Evolutionary conservation across 2,113 vertebrate species (phyloP).

Genomic region (Typhlomys cinereus): DNA sequence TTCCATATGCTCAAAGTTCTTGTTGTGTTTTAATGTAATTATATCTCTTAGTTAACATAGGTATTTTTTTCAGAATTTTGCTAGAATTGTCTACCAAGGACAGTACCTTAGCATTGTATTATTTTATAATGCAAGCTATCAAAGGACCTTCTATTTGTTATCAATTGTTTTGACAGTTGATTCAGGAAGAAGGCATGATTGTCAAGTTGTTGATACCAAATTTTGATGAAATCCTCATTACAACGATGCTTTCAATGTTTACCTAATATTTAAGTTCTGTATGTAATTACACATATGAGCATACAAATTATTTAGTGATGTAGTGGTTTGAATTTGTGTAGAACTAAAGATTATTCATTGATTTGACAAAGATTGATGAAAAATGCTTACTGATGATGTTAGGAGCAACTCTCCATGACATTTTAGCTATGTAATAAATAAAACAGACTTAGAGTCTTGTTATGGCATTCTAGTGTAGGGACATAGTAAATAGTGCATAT

Average conservation of each 20-base stretch:
- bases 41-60: slow-evolving; percentile 56
- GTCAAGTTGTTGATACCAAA: not conserved
- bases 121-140: slow-evolving; percentile 38
- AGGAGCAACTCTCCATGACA: not conserved
- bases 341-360: slow-evolving; percentile 1
- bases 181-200: not conserved
- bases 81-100: slow-evolving; percentile 36
- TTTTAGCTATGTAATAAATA: not conserved
- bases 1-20: slow-evolving; percentile 63
- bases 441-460: not conserved
- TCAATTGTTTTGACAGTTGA: not conserved
- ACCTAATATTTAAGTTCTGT: slow-evolving; percentile 25
- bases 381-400: not conserved
- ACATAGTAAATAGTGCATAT: not conserved
- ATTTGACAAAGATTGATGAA: slow-evolving; percentile 9
- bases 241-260: slow-evolving; percentile 24
- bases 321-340: not conserved
- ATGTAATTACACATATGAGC: not conserved
- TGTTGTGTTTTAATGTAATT: slow-evolving; percentile 50
- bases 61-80: slow-evolving; percentile 50
- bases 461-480: not conserved
- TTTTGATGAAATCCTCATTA: slow-evolving; percentile 30
- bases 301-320: not conserved
- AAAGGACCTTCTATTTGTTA: not conserved
- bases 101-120: slow-evolving; percentile 23